These are phyloP conservation scores for Syngnathus floridae DNA, from an alignment of 2,113 vertebrate genomes.

Conservation along the genomic window DNA sequence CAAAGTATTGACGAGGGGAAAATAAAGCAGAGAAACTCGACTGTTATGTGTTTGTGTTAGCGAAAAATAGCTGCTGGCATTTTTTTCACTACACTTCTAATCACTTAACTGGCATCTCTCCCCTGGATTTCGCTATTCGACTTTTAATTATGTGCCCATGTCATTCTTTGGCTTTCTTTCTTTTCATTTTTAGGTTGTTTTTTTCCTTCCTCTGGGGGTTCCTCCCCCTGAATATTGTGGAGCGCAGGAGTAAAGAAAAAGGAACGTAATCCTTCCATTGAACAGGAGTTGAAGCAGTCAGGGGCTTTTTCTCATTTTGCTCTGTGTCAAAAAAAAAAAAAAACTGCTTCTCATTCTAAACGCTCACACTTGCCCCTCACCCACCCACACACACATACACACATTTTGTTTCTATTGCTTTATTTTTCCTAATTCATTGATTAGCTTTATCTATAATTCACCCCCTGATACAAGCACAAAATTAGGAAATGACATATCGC, in stretches of 20 bases:
- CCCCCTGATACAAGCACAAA: background rate
- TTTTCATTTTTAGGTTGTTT: conserved; percentile 18
- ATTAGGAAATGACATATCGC: background rate
- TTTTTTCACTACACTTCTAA: background rate
- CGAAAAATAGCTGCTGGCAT: too few species aligned
- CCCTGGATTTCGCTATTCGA: conserved; percentile 21
- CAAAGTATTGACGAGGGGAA: background rate
- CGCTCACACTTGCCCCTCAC: conserved; percentile 15
- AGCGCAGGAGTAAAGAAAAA: conserved; percentile 43
- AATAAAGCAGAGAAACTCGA: background rate
- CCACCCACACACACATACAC: background rate
- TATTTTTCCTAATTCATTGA: background rate
- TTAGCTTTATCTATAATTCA: too few species aligned
- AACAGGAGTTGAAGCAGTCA: conserved; percentile 52
- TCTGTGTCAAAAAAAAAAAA: conserved; percentile 34
- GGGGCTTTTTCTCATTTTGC: conserved; percentile 34
- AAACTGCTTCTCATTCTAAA: conserved; percentile 29
- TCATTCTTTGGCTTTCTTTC: conserved; percentile 11
- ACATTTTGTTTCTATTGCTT: background rate
- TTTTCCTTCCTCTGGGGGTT: conserved; percentile 17
- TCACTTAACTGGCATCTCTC: background rate
- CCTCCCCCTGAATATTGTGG: conserved; percentile 36
- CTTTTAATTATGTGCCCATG: conserved; percentile 29
- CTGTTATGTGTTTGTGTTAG: background rate
- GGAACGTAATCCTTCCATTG: conserved; percentile 68